These are phyloP conservation scores for Acanthurus tractus DNA, from an alignment of 2,797 vertebrate genomes.

Conservation along the genomic window DNA sequence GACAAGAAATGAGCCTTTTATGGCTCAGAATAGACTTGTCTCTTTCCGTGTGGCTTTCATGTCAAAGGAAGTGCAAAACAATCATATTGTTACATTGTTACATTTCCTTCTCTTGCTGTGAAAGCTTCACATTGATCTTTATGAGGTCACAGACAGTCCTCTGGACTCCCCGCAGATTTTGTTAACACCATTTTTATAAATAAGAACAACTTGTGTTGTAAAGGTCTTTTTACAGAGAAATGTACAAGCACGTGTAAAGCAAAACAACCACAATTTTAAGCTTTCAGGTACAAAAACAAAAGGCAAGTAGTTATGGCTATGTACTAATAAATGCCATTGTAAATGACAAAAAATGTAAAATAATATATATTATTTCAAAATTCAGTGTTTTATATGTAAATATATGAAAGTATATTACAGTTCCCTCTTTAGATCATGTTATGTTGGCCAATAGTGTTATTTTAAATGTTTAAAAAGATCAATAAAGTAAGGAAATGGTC, in stretches of 20 bases:
- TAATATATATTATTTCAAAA: not conserved
- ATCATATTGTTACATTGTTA: conserved; percentile 91
- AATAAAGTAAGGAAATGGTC: too few relatives aligned
- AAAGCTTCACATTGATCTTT: conserved; percentile 85
- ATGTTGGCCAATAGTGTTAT: too few relatives aligned
- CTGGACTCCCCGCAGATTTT: conserved; percentile 52
- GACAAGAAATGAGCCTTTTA: conserved; percentile 82
- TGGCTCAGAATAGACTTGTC: conserved; percentile 83
- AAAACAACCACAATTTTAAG: not conserved
- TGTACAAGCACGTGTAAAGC: conserved; percentile 1
- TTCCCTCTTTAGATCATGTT: too few relatives aligned
- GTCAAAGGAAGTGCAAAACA: conserved; percentile 87
- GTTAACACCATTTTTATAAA: conserved; percentile 59
- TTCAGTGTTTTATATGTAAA: not conserved
- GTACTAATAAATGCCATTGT: too few relatives aligned
- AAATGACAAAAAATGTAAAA: not conserved
- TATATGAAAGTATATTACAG: too few relatives aligned
- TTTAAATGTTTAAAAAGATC: too few relatives aligned
- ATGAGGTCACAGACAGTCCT: conserved; percentile 80
- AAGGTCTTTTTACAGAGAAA: conserved; percentile 20
- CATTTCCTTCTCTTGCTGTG: conserved; percentile 87
- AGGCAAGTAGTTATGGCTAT: not conserved
- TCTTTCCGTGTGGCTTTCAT: conserved; percentile 85
- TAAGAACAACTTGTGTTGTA: conserved; percentile 27
- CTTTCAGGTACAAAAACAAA: not conserved